These are phyloP conservation scores for Metalampra italica DNA, from an alignment of 2,888 invertebrate genomes.

Conservation along the genomic window DNA sequence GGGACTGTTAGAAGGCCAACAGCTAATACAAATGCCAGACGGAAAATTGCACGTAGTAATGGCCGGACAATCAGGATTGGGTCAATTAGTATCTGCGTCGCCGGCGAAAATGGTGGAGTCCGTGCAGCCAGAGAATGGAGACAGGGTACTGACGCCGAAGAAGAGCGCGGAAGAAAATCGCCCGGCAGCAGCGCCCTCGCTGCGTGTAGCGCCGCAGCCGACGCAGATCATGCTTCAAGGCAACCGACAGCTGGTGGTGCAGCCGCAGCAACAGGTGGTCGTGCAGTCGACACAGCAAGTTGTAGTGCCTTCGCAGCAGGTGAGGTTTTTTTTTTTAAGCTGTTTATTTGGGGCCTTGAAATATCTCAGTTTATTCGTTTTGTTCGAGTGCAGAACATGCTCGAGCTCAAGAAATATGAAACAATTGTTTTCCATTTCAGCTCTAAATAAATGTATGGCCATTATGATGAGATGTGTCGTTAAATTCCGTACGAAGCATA, in stretches of 20 bases:
- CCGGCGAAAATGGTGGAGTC: constrained; percentile 37
- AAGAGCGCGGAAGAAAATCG: constrained; percentile 26
- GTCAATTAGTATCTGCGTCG: constrained; percentile 62
- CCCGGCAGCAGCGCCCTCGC: constrained; percentile 7
- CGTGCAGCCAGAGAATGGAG: constrained; percentile 22
- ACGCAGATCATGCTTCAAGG: constrained; percentile 48
- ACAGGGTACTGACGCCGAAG: constrained; percentile 22
- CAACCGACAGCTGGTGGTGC: constrained; percentile 55
- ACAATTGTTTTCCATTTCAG: too few relatives aligned
- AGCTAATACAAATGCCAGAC: constrained; percentile 94
- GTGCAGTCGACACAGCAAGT: constrained; percentile 34
- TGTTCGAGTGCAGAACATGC: too few relatives aligned
- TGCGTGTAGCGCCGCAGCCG: constrained; percentile 19
- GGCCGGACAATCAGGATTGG: constrained; percentile 79
- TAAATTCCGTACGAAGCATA: too few relatives aligned
- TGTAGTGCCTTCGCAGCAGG: constrained; percentile 42
- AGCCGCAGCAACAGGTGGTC: constrained; percentile 37
- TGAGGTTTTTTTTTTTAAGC: constrained; percentile 13
- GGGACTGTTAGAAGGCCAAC: constrained; percentile 94
- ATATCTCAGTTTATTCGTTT: too few relatives aligned
- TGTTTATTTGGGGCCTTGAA: too few relatives aligned
- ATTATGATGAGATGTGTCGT: too few relatives aligned
- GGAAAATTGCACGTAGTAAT: constrained; percentile 93
- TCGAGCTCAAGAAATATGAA: too few relatives aligned
- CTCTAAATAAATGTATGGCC: too few relatives aligned